These are phyloP conservation scores for Cyprinella venusta DNA, from an alignment of 2,797 vertebrate genomes.

Conservation along the genomic window DNA sequence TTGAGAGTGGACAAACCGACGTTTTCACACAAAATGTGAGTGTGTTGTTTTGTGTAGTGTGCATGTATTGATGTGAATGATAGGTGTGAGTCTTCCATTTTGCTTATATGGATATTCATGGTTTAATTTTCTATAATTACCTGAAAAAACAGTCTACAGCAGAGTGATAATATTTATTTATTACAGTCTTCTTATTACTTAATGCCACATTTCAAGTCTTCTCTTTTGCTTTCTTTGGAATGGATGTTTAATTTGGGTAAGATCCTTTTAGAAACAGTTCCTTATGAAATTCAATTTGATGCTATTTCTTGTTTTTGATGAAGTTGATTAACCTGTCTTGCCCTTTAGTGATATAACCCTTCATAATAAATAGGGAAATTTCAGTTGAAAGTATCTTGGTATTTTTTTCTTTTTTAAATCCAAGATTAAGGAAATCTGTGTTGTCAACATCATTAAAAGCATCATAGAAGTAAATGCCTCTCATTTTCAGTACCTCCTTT, in stretches of 20 bases:
- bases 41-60: constrained; percentile 41
- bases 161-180: neutral
- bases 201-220: constrained; percentile 61
- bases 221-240: constrained; percentile 64
- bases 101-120: neutral
- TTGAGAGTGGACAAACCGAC: constrained; percentile 89
- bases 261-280: constrained; percentile 36
- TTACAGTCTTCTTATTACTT: constrained; percentile 25
- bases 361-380: neutral
- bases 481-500: constrained; percentile 23
- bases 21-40: constrained; percentile 93
- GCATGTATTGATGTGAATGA: neutral
- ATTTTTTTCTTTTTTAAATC: neutral
- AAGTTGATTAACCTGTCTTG: neutral
- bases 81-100: neutral
- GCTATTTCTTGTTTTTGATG: constrained; percentile 21
- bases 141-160: neutral
- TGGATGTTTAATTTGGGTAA: constrained; percentile 64
- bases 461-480: neutral
- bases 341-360: neutral
- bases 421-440: neutral
- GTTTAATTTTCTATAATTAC: neutral
- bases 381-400: neutral
- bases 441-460: constrained; percentile 32
- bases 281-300: neutral